phyloP scores from a whole-genome alignment of 35 echinoderm and acorn worm species.

The Strongylocentrotus purpuratus region DNA sequence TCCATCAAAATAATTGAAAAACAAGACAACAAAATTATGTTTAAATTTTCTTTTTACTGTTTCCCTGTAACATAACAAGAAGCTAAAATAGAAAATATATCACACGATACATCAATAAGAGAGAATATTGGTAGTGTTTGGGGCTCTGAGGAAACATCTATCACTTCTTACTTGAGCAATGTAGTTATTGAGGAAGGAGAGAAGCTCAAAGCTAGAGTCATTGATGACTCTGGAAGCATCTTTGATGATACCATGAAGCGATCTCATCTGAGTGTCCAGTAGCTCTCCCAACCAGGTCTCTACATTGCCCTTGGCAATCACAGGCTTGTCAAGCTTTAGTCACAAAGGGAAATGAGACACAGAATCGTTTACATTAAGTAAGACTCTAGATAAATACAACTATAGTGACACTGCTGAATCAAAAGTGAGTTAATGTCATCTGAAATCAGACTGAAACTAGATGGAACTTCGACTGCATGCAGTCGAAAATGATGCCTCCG shows the following conservation, averaged over 20 bases:
- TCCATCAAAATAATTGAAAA: too few species aligned
- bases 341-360: background rate
- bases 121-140: too few species aligned
- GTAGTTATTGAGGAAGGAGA: slow-evolving; percentile 92
- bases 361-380: background rate
- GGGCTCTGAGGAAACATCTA: background rate
- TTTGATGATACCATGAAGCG: slow-evolving; percentile 86
- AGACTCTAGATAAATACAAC: too few species aligned
- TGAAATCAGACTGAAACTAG: background rate
- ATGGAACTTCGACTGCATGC: too few species aligned
- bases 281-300: slow-evolving; percentile 96
- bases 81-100: too few species aligned
- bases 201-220: slow-evolving; percentile 93
- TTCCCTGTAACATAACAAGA: too few species aligned
- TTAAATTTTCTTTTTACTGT: too few species aligned
- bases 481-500: too few species aligned
- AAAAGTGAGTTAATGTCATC: background rate
- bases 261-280: slow-evolving; percentile 73
- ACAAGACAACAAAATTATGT: too few species aligned
- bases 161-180: slow-evolving; percentile 84
- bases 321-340: slow-evolving; percentile 83
- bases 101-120: too few species aligned
- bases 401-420: background rate
- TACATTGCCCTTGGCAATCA: slow-evolving; percentile 98
- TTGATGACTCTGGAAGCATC: slow-evolving; percentile 91